Evolutionary conservation across 1,140 invertebrate species (phyloP).

Genomic region (Caenorhabditis remanei): DNA sequence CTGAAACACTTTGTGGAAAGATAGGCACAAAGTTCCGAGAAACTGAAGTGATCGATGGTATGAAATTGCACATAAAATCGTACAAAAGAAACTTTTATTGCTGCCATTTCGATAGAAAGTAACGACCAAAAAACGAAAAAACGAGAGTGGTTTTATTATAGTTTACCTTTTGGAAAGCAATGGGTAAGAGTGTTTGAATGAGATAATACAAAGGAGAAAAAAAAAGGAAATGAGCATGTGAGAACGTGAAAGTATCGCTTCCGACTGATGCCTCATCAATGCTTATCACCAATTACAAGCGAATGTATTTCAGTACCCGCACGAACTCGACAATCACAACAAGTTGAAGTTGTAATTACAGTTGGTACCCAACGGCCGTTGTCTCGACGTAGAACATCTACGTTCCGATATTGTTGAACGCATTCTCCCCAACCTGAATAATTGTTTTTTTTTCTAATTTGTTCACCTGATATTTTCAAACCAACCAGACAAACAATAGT

Average conservation of each 20-base stretch:
- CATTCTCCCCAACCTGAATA: slow-evolving; percentile 64
- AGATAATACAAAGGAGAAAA: neutral
- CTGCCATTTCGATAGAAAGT: neutral
- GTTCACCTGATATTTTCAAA: neutral
- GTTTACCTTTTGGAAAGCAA: neutral
- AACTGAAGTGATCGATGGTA: slow-evolving; percentile 13
- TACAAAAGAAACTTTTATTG: slow-evolving; percentile 4
- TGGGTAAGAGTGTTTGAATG: neutral
- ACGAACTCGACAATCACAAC: slow-evolving; percentile 64
- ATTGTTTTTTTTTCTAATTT: neutral
- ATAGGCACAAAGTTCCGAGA: neutral
- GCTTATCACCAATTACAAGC: slow-evolving; percentile 59
- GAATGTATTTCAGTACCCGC: slow-evolving; percentile 64
- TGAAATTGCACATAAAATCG: neutral
- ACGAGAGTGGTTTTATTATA: neutral
- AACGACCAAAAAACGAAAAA: neutral
- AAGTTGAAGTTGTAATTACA: slow-evolving; percentile 61
- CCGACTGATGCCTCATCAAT: neutral
- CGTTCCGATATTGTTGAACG: slow-evolving; percentile 63
- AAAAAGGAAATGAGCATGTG: slow-evolving; percentile 14
- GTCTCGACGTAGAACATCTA: slow-evolving; percentile 61
- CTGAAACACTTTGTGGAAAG: neutral
- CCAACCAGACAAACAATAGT: slow-evolving; percentile 63
- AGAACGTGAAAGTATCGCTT: neutral
- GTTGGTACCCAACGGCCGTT: slow-evolving; percentile 64